Evolutionary conservation across 2,888 invertebrate species (phyloP).

Genomic region (Iselma pallidipennis): DNA sequence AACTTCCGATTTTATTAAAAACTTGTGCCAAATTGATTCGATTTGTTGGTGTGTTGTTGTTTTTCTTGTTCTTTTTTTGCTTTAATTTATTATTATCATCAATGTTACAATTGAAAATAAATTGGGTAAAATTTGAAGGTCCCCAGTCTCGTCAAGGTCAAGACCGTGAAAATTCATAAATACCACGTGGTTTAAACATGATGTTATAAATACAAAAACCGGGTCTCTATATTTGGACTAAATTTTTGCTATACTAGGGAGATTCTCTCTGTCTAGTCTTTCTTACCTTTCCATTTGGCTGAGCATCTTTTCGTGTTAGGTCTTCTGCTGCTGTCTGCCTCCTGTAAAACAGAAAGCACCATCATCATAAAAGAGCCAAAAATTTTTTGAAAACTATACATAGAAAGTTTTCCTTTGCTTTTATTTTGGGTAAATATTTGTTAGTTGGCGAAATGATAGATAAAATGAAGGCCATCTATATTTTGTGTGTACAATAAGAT

Average conservation of each 20-base stretch:
- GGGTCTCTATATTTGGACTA: neutral
- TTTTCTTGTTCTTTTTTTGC: too few relatives aligned
- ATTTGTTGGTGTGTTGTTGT: too few relatives aligned
- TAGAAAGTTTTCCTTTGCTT: too few relatives aligned
- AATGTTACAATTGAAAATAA: neutral
- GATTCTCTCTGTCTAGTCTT: conserved; percentile 27
- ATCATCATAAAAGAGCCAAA: neutral
- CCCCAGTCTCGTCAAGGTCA: neutral
- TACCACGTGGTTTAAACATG: neutral
- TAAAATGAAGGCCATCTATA: neutral
- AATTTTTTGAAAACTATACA: neutral
- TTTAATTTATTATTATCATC: neutral
- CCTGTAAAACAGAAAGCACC: conserved; percentile 21
- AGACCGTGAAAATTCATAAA: neutral
- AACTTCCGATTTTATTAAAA: neutral
- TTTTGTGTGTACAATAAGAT: too few relatives aligned
- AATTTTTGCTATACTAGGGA: neutral
- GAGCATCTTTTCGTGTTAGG: neutral
- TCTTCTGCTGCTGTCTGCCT: conserved; percentile 33
- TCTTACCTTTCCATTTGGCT: conserved; percentile 19
- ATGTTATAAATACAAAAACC: neutral
- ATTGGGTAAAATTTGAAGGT: neutral
- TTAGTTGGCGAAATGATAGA: neutral
- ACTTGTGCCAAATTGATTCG: neutral
- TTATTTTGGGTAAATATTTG: too few relatives aligned